Conservation (phyloP, 92 coral and sea anemone species). For the Phenganax subtilis region DNA sequence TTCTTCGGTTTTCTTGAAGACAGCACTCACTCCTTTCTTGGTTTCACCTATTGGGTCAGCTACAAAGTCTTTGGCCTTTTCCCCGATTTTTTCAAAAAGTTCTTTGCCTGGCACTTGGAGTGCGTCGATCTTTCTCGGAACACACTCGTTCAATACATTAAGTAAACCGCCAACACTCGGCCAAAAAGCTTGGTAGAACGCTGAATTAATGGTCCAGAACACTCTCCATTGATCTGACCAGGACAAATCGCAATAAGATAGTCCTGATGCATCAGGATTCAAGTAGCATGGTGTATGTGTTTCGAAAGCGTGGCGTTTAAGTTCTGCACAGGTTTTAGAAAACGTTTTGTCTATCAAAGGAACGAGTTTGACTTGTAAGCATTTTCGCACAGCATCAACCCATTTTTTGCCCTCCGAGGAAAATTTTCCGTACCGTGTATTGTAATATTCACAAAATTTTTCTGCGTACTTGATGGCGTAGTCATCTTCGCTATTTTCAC, state of each 20-base stretch:
- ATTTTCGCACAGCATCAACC: constrained; percentile 58
- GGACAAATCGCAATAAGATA: constrained; percentile 59
- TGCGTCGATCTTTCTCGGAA: background rate
- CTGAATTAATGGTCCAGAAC: constrained; percentile 56
- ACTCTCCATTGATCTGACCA: constrained; percentile 43
- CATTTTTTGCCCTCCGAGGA: constrained; percentile 44
- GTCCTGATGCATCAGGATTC: constrained; percentile 45
- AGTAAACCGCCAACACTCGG: constrained; percentile 56
- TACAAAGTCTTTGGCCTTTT: background rate
- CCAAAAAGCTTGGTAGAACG: constrained; percentile 53
- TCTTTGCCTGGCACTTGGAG: background rate
- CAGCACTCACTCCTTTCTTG: no score
- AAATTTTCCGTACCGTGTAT: constrained; percentile 1
- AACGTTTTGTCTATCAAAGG: constrained; percentile 56
- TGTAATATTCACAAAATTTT: constrained; percentile 53
- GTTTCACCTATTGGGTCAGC: background rate
- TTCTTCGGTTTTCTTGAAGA: background rate
- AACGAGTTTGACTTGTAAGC: constrained; percentile 57
- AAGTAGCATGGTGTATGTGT: constrained; percentile 61
- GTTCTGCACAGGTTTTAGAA: constrained; percentile 48
- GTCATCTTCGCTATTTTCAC: constrained; percentile 53
- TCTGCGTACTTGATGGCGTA: constrained; percentile 63
- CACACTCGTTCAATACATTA: background rate
- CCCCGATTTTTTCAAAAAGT: background rate
- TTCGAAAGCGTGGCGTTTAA: constrained; percentile 50